These are phyloP conservation scores for Synergus japonicus DNA, from an alignment of 2,888 invertebrate species.

Conservation along the genomic window DNA sequence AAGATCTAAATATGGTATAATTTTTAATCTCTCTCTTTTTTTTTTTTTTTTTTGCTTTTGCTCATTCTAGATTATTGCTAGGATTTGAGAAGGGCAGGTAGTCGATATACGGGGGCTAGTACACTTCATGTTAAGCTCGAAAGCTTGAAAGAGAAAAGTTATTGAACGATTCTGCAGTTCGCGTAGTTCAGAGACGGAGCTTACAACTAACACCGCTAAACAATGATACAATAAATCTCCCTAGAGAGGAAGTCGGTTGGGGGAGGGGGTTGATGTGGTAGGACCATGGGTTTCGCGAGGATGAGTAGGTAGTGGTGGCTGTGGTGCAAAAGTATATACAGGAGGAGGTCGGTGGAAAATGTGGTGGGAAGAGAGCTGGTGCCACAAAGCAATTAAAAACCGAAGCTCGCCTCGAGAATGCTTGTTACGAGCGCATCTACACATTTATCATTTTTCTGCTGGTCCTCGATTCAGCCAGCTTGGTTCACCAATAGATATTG, in stretches of 20 bases:
- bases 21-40: neutral
- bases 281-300: conserved; percentile 51
- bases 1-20: neutral
- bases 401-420: conserved; percentile 65
- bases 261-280: conserved; percentile 45
- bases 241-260: conserved; percentile 44
- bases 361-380: conserved; percentile 59
- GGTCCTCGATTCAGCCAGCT: conserved; percentile 57
- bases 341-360: conserved; percentile 58
- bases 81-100: neutral
- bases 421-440: conserved; percentile 71
- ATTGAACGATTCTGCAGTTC: conserved; percentile 55
- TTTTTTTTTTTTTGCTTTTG: too few species aligned
- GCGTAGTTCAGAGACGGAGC: conserved; percentile 59
- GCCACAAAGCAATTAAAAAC: conserved; percentile 58
- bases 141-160: conserved; percentile 55
- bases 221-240: conserved; percentile 75
- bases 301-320: conserved; percentile 49
- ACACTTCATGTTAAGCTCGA: conserved; percentile 46
- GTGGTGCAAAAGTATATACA: conserved; percentile 52
- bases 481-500: conserved; percentile 27
- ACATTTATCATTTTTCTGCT: conserved; percentile 72
- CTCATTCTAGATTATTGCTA: neutral
- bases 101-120: neutral
- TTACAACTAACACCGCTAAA: conserved; percentile 68